Percentiles rank a stretch among this genome's conserved stretches.
phyloP scores from a whole-genome alignment of 1,140 invertebrate genomes.

The Procambarus clarkii region DNA sequence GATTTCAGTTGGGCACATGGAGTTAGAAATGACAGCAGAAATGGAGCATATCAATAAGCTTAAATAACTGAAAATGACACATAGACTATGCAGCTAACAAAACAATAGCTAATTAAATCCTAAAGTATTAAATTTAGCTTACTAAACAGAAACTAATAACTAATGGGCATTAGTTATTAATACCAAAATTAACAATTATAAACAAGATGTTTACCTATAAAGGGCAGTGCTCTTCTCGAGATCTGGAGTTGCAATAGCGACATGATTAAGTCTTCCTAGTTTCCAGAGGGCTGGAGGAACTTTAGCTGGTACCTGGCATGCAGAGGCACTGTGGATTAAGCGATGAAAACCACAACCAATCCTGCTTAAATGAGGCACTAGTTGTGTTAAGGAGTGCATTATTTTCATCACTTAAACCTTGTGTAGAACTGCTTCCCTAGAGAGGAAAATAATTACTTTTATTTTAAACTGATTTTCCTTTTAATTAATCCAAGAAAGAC shows the following conservation, averaged over 20 bases:
- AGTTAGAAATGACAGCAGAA: too few relatives aligned
- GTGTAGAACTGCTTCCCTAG: not conserved
- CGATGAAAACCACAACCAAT: slow-evolving; percentile 3
- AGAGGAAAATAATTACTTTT: not conserved
- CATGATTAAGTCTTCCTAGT: slow-evolving; percentile 80
- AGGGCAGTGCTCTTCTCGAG: slow-evolving; percentile 78
- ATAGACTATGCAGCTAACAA: too few relatives aligned
- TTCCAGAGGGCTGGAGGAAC: slow-evolving; percentile 74
- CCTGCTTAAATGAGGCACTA: not conserved
- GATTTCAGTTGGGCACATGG: too few relatives aligned
- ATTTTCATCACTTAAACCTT: slow-evolving; percentile 10
- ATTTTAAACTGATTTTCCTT: not conserved
- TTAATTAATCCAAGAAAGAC: not conserved
- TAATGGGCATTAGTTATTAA: too few relatives aligned
- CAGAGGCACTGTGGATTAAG: slow-evolving; percentile 28
- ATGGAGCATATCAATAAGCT: too few relatives aligned
- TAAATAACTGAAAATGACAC: too few relatives aligned
- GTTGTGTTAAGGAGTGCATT: not conserved
- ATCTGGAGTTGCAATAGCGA: slow-evolving; percentile 80
- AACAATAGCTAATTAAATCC: too few relatives aligned
- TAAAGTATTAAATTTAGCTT: too few relatives aligned
- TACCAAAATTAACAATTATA: too few relatives aligned
- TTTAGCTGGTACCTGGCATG: not conserved
- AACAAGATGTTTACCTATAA: slow-evolving; percentile 75
- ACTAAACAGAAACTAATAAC: too few relatives aligned